Conservation (phyloP, 2,888 invertebrate genomes). For the Sinelater perroti region DNA sequence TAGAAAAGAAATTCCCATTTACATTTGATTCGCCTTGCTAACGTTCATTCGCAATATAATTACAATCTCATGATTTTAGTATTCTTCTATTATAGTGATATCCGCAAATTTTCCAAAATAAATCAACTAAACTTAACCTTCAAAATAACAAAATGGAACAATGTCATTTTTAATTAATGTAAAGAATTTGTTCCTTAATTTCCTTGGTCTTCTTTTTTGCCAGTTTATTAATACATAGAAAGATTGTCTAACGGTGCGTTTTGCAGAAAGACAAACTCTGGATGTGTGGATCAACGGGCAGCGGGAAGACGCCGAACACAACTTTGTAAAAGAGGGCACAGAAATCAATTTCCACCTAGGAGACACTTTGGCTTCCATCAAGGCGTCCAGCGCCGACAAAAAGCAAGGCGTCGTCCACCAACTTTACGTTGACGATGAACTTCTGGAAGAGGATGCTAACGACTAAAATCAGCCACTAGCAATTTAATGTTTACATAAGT, state of each 20-base stretch:
- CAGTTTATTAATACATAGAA: too few species aligned
- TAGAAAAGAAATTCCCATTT: too few species aligned
- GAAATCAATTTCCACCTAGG: constrained; percentile 79
- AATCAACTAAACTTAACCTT: background rate
- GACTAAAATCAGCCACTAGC: background rate
- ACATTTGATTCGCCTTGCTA: too few species aligned
- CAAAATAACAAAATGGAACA: too few species aligned
- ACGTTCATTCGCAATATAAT: too few species aligned
- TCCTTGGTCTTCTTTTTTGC: too few species aligned
- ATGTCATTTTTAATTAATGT: too few species aligned
- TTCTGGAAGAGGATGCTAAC: constrained; percentile 52
- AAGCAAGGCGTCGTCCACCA: constrained; percentile 57
- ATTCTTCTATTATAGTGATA: too few species aligned
- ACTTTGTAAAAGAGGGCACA: constrained; percentile 85
- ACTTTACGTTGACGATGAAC: constrained; percentile 52
- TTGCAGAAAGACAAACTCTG: constrained; percentile 77
- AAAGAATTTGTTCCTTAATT: too few species aligned
- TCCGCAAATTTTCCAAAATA: too few species aligned
- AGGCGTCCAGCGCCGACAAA: constrained; percentile 65
- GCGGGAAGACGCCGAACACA: constrained; percentile 75
- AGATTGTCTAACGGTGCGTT: background rate
- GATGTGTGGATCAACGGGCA: constrained; percentile 81
- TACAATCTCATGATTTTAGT: too few species aligned
- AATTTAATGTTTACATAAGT: background rate
- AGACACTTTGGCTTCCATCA: constrained; percentile 58